phyloP scores from a whole-genome alignment of 2,113 vertebrate species.

The Antechinus stuartii region DNA sequence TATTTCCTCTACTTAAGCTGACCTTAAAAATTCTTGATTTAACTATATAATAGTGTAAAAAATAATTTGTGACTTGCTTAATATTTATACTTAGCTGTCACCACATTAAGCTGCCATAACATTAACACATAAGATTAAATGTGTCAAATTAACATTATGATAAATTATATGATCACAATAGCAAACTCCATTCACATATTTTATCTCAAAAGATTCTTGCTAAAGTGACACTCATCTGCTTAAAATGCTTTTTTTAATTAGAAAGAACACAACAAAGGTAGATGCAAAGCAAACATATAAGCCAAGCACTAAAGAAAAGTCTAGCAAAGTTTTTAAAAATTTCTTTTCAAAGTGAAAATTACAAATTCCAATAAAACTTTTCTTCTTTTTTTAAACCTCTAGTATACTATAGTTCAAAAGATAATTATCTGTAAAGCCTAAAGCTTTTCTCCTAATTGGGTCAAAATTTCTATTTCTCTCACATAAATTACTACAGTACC shows the following conservation, averaged over 20 bases:
- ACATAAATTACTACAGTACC: constrained; percentile 9
- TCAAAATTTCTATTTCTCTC: constrained; percentile 60
- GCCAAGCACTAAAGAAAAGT: not conserved
- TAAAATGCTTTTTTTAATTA: not conserved
- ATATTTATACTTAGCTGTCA: not conserved
- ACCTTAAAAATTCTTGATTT: not conserved
- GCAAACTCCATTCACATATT: not conserved
- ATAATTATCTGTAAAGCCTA: not conserved
- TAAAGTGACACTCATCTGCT: not conserved
- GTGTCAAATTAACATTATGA: not conserved
- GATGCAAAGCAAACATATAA: not conserved
- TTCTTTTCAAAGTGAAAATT: not conserved
- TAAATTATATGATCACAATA: not conserved
- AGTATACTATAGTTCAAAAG: not conserved
- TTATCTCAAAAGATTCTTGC: not conserved
- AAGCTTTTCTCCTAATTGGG: constrained; percentile 68
- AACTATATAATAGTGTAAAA: not conserved
- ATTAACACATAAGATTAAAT: not conserved
- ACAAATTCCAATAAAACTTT: not conserved
- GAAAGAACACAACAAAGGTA: not conserved
- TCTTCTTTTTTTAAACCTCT: not conserved
- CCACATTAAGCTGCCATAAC: not conserved
- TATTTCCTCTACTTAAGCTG: not conserved
- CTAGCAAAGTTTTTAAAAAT: not conserved
- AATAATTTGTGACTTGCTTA: not conserved